Percentiles rank a stretch among this genome's conserved stretches.
These are phyloP conservation scores for Drosophila vallismaia DNA, from an alignment of 2,888 invertebrate species.

Conservation along the genomic window DNA sequence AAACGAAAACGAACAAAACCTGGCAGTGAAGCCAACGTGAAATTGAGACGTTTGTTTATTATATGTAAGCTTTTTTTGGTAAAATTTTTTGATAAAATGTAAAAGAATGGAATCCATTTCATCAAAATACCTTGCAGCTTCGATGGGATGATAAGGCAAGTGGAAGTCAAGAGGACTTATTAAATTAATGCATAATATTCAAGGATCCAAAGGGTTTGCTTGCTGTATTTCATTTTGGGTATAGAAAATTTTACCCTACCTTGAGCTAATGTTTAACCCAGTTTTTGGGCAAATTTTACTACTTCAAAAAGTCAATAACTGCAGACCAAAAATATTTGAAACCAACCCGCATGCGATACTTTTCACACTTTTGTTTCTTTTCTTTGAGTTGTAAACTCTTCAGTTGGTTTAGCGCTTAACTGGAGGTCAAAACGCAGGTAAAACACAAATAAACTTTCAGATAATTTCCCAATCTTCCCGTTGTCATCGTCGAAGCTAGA, in stretches of 20 bases:
- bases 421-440: conserved; percentile 15
- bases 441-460: conserved; percentile 30
- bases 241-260: conserved; percentile 6
- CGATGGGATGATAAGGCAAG: conserved; percentile 4
- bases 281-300: conserved; percentile 56
- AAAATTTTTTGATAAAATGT: not conserved
- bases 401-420: conserved; percentile 15
- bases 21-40: conserved; percentile 11
- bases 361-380: conserved; percentile 59
- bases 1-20: not conserved
- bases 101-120: conserved; percentile 15
- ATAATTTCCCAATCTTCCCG: conserved; percentile 21
- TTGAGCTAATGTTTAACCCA: conserved; percentile 35
- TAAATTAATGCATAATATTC: conserved; percentile 3
- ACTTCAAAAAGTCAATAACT: conserved; percentile 60
- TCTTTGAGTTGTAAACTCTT: conserved; percentile 12
- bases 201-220: not conserved
- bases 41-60: conserved; percentile 27
- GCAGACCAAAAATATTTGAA: conserved; percentile 43
- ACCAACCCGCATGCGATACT: conserved; percentile 57
- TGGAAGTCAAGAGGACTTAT: conserved; percentile 7
- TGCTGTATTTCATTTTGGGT: not conserved
- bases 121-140: conserved; percentile 11
- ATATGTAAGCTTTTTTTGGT: conserved; percentile 6
- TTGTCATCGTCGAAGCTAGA: not conserved